A percentile compares a stretch with the other conserved stretches of the same genome.
These are phyloP conservation scores for Vombatus ursinus DNA, from an alignment of 2,113 vertebrate genomes.

Conservation along the genomic window DNA sequence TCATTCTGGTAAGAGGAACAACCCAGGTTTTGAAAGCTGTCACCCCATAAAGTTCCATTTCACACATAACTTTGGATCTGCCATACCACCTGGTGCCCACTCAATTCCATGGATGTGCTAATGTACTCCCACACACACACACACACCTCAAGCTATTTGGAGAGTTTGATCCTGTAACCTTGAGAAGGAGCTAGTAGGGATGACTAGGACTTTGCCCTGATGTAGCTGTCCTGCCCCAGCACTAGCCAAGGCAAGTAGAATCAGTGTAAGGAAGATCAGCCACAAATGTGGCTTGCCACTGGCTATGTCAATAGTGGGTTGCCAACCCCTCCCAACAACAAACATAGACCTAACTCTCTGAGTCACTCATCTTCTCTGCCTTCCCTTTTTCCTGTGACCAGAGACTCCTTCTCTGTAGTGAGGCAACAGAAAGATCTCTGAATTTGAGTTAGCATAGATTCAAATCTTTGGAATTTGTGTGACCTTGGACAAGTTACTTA, in stretches of 20 bases:
- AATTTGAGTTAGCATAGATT: background rate
- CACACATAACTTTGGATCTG: background rate
- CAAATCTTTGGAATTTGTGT: background rate
- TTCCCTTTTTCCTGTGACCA: background rate
- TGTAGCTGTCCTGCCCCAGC: background rate
- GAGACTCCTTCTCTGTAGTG: background rate
- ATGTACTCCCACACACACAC: too few relatives aligned
- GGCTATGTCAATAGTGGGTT: background rate
- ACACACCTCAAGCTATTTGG: background rate
- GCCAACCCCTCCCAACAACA: background rate
- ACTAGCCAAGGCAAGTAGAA: background rate
- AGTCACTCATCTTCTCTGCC: background rate
- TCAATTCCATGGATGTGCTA: background rate
- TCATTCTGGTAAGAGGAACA: background rate
- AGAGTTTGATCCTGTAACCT: background rate
- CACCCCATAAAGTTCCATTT: background rate
- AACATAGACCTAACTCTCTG: background rate
- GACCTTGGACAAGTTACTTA: background rate
- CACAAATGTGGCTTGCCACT: background rate
- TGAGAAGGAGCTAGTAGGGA: background rate
- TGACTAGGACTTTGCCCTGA: background rate
- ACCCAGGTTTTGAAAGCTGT: background rate
- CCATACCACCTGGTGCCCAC: background rate
- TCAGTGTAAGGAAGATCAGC: background rate
- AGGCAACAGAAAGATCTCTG: background rate